Base-by-base conservation (phyloP, 2,888 invertebrate genomes). In the Halocaridina rubra region DNA sequence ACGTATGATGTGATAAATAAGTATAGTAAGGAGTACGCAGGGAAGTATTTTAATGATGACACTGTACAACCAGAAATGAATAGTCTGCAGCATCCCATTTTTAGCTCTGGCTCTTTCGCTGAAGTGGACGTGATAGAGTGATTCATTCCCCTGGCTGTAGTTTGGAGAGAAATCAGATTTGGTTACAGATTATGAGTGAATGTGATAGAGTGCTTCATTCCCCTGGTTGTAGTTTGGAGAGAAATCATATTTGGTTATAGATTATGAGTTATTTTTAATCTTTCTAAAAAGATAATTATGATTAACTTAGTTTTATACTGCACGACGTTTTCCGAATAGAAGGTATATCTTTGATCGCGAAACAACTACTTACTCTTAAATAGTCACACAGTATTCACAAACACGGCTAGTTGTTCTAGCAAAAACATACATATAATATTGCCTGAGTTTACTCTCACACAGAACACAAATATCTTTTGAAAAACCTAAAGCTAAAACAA, bases 31-130 rank as follows among this genome's bases (percentile, higher is more conserved):
- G 10, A 95, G 94, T 85, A 96, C 92, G 90, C 98, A 97, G 0
- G 98, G 98, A 87, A 97, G 94, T 80, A 98, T 92, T 92, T 98
- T 98, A 89, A 98, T 95, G 87, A 98, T 94, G 24, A 98, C 96
- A 91, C 97, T 95, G 91, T 98, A 98, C 89, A 97, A 94, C 94
- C 96, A 96, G 91, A 97, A 96, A 90, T 96, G 97, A 86, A 95
- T 93, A 57, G 91, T 90, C 81, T 89, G 89, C 57, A 91, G 89
- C 19, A 82, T 78, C 16, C 80, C 80, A 33, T 79, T 32, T 7
- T 77, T 76, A 89, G 92, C 92, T 84, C 91, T 89, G 0, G 93
- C 93, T 75, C 93, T 90, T 80, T 93, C 94, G 88, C 94, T 95
- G 91, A 94, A 93, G 89, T 93, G 93, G 61, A 96, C 92, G 87